These are phyloP conservation scores for Anodontia alba DNA, from an alignment of 2,888 invertebrate genomes.

Conservation along the genomic window DNA sequence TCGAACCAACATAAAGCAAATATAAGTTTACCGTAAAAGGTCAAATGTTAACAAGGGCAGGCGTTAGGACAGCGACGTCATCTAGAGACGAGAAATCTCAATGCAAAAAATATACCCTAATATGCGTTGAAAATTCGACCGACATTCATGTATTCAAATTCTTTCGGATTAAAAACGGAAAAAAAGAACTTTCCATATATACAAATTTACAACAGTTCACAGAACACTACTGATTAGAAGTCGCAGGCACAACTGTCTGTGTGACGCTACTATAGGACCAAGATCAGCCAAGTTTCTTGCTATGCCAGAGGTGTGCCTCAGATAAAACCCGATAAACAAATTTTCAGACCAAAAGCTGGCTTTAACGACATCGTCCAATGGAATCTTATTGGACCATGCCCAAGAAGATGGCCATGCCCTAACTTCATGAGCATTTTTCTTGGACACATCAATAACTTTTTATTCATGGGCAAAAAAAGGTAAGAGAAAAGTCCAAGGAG, in stretches of 20 bases:
- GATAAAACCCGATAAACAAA: background rate
- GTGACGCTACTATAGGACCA: background rate
- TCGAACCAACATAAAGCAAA: background rate
- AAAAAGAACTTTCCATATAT: background rate
- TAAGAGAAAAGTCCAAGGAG: no score
- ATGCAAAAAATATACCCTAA: background rate
- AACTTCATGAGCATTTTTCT: background rate
- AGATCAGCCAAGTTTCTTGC: background rate
- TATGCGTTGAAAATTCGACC: background rate
- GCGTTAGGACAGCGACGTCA: background rate
- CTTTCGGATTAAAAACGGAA: background rate
- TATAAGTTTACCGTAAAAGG: background rate
- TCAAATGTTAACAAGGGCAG: background rate
- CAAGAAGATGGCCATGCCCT: background rate
- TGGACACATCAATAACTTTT: no score
- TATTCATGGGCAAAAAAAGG: no score
- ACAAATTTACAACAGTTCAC: background rate
- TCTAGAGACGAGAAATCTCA: background rate
- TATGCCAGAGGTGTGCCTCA: background rate
- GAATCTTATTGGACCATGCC: background rate
- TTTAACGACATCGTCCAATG: background rate
- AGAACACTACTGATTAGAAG: background rate
- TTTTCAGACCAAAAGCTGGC: slow-evolving; percentile 9
- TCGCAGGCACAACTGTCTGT: background rate
- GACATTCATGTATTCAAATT: background rate